Evolutionary conservation across 2,797 vertebrate species (phyloP).

Genomic region (Rallus crepitans): DNA sequence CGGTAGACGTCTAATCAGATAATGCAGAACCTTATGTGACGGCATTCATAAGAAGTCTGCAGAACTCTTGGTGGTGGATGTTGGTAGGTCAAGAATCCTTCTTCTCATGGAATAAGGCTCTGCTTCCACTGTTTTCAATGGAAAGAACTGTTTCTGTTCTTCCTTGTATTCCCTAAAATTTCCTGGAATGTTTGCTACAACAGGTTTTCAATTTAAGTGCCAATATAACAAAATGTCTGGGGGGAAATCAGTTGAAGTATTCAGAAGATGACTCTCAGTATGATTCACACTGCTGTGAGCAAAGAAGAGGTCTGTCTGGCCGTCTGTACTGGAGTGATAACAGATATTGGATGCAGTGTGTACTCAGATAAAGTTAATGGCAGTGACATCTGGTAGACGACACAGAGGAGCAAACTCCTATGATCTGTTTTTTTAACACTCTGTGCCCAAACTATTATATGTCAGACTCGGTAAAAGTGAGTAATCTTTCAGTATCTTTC

Average conservation of each 20-base stretch:
- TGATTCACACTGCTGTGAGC: slow-evolving; percentile 51
- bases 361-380: slow-evolving; percentile 63
- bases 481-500: slow-evolving; percentile 50
- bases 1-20: background rate
- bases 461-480: slow-evolving; percentile 43
- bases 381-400: slow-evolving; percentile 53
- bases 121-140: background rate
- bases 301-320: slow-evolving; percentile 49
- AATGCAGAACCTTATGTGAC: background rate
- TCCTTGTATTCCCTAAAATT: background rate
- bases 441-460: slow-evolving; percentile 52
- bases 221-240: slow-evolving; percentile 35
- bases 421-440: slow-evolving; percentile 43
- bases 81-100: background rate
- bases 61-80: background rate
- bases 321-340: slow-evolving; percentile 60
- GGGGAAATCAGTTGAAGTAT: slow-evolving; percentile 52
- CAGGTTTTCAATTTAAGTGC: slow-evolving; percentile 41
- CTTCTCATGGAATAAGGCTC: background rate
- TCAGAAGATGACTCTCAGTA: slow-evolving; percentile 36
- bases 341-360: slow-evolving; percentile 40
- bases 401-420: slow-evolving; percentile 45
- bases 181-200: slow-evolving; percentile 18
- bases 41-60: background rate
- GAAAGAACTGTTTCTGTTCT: background rate